phyloP scores from a whole-genome alignment of 2,888 invertebrate species.

The Drosophila formosana region DNA sequence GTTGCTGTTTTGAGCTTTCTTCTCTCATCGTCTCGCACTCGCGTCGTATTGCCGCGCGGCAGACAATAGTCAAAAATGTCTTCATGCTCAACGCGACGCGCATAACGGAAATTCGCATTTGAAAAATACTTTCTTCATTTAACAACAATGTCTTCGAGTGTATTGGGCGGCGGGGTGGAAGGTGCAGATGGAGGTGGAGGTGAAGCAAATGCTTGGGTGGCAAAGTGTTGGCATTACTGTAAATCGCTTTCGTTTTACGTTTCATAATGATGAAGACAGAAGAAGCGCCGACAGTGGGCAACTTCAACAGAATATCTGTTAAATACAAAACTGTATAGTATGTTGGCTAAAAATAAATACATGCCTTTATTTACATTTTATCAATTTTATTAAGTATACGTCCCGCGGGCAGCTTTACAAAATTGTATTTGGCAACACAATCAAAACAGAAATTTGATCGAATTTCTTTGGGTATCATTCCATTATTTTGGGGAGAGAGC shows the following conservation, averaged over 20 bases:
- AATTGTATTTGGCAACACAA: background rate
- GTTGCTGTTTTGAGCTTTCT: slow-evolving; percentile 70
- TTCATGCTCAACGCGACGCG: slow-evolving; percentile 77
- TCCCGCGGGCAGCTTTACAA: background rate
- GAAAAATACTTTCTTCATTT: slow-evolving; percentile 81
- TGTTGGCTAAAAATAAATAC: background rate
- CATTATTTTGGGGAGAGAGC: slow-evolving; percentile 21
- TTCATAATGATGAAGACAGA: slow-evolving; percentile 75
- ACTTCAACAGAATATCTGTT: slow-evolving; percentile 21
- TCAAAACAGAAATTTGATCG: slow-evolving; percentile 1
- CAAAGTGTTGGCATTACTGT: slow-evolving; percentile 81
- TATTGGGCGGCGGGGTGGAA: slow-evolving; percentile 6
- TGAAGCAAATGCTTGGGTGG: slow-evolving; percentile 53
- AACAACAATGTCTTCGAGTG: slow-evolving; percentile 74
- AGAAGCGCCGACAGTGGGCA: slow-evolving; percentile 58
- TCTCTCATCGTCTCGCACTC: slow-evolving; percentile 29
- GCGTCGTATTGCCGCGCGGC: slow-evolving; percentile 48
- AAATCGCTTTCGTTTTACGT: slow-evolving; percentile 82
- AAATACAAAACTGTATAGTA: background rate
- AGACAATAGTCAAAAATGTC: slow-evolving; percentile 79
- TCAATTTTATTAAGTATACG: slow-evolving; percentile 2
- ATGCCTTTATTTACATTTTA: background rate
- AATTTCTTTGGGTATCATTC: slow-evolving; percentile 21
- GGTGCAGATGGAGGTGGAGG: background rate
- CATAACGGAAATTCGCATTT: slow-evolving; percentile 81